Evolutionary conservation across 1,140 invertebrate species (phyloP).

Genomic region (Temnothorax longispinosus): DNA sequence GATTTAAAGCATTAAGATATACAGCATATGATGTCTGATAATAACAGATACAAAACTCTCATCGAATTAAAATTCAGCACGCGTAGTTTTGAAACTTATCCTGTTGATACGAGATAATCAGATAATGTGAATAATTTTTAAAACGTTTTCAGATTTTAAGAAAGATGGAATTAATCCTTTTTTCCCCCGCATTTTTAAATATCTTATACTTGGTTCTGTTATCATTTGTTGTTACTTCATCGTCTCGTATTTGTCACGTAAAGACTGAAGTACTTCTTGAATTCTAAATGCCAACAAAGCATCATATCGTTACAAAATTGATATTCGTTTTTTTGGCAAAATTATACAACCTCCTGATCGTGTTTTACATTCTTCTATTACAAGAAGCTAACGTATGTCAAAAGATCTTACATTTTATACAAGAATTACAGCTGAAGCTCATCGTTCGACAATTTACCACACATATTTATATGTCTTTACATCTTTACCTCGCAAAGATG

Average conservation of each 20-base stretch:
- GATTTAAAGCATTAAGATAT: slow-evolving; percentile 46
- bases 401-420: slow-evolving; percentile 56
- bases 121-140: background rate
- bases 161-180: slow-evolving; percentile 24
- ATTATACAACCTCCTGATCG: slow-evolving; percentile 16
- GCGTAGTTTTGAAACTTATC: slow-evolving; percentile 12
- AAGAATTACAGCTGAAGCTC: slow-evolving; percentile 45
- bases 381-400: slow-evolving; percentile 36
- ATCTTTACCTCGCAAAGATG: slow-evolving; percentile 30
- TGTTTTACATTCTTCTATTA: slow-evolving; percentile 3
- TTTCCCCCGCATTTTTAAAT: background rate
- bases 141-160: slow-evolving; percentile 10
- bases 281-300: slow-evolving; percentile 47
- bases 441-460: background rate
- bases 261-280: slow-evolving; percentile 23
- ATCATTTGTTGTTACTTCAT: slow-evolving; percentile 10
- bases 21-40: slow-evolving; percentile 21
- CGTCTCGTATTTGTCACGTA: background rate
- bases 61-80: slow-evolving; percentile 31
- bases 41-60: slow-evolving; percentile 39
- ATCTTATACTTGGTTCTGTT: background rate
- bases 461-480: slow-evolving; percentile 37
- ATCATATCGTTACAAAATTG: slow-evolving; percentile 20
- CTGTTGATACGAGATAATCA: background rate
- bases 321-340: slow-evolving; percentile 21